These are phyloP conservation scores for Arvicanthis niloticus DNA, from an alignment of 2,113 vertebrate species.

Conservation along the genomic window DNA sequence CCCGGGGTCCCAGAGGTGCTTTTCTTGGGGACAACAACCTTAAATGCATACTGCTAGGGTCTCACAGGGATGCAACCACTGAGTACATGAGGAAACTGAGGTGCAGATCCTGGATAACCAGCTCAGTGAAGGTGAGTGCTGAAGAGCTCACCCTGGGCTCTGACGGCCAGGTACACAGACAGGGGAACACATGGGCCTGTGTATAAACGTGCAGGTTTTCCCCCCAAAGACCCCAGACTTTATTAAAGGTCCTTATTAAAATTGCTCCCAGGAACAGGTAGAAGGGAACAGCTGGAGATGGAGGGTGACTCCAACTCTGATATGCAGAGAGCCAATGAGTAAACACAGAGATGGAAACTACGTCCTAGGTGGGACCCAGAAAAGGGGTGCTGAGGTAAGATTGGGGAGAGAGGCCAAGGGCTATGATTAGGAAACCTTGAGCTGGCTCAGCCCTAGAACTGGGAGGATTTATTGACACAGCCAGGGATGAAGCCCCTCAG, in stretches of 20 bases:
- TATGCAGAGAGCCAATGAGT: background rate
- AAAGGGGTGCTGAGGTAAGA: background rate
- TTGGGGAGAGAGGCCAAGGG: background rate
- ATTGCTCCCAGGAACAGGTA: background rate
- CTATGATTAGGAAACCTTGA: background rate
- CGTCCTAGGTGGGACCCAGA: background rate
- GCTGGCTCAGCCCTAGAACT: background rate
- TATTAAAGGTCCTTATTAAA: background rate
- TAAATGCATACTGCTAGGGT: background rate
- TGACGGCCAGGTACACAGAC: background rate
- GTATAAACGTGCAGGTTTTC: fast-evolving
- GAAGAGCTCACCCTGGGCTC: background rate
- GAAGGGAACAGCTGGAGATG: background rate
- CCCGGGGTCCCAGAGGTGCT: background rate
- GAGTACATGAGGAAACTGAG: background rate
- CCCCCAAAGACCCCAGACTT: background rate
- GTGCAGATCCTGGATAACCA: background rate
- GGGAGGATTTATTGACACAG: background rate
- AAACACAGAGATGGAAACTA: background rate
- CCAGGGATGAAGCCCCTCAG: background rate
- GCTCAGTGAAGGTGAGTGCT: background rate
- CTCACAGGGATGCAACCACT: background rate
- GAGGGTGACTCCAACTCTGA: background rate
- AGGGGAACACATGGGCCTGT: background rate
- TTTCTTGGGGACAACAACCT: background rate